Conservation (phyloP, 53 echinoderm and acorn worm genomes). For the Apostichopus leukothele region DNA sequence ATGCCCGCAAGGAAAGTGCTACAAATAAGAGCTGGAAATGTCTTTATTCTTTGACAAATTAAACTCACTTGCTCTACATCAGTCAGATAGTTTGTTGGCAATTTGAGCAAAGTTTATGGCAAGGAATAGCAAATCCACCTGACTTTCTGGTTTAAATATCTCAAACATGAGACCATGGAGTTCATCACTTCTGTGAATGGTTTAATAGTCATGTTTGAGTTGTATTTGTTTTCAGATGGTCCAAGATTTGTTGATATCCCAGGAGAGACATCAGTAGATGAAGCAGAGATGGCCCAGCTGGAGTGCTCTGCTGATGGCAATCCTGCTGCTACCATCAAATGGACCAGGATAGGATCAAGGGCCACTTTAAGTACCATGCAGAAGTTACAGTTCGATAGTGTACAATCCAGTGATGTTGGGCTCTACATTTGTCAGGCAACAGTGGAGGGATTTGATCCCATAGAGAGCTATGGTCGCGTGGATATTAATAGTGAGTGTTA, state of each 20-base stretch:
- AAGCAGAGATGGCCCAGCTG: constrained; percentile 75
- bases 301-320: constrained; percentile 86
- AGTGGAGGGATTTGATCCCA: constrained; percentile 75
- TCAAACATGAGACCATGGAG: too few relatives aligned
- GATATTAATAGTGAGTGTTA: constrained; percentile 73
- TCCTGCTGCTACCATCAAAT: constrained; percentile 84
- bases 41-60: too few relatives aligned
- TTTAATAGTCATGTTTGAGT: too few relatives aligned
- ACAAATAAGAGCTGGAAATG: too few relatives aligned
- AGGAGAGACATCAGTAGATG: constrained; percentile 72
- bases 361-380: constrained; percentile 92
- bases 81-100: too few relatives aligned
- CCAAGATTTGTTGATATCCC: constrained; percentile 76
- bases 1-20: too few relatives aligned
- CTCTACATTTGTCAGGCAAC: constrained; percentile 78
- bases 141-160: too few relatives aligned
- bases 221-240: constrained; percentile 58
- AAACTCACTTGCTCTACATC: too few relatives aligned
- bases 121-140: too few relatives aligned
- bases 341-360: constrained; percentile 81
- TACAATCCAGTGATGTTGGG: constrained; percentile 71
- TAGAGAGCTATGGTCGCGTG: constrained; percentile 65
- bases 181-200: too few relatives aligned
- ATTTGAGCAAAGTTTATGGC: too few relatives aligned
- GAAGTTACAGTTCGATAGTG: constrained; percentile 83